Evolutionary conservation across 53 echinoderm and acorn worm genomes (phyloP).

Genomic region (Actinopyga echinites): DNA sequence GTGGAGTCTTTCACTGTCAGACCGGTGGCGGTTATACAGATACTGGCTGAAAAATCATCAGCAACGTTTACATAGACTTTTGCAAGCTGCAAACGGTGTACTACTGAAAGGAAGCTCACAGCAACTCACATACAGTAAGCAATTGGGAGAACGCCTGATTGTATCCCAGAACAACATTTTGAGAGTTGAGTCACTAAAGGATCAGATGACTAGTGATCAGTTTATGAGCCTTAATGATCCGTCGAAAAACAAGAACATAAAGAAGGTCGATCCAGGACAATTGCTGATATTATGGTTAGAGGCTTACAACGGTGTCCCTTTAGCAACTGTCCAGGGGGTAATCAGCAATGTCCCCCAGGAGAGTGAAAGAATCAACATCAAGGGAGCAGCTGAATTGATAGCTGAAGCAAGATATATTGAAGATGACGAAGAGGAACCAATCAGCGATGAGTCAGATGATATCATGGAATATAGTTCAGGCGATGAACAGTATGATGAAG

Average conservation of each 20-base stretch:
- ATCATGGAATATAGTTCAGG: conserved; percentile 7
- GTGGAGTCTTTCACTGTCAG: conserved; percentile 35
- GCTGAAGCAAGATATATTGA: conserved; percentile 60
- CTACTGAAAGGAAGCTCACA: background rate
- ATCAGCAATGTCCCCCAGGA: background rate
- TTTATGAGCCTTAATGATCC: background rate
- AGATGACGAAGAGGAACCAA: conserved; percentile 44
- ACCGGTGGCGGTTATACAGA: conserved; percentile 75
- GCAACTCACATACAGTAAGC: background rate
- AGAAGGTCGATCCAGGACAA: background rate
- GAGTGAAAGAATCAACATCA: conserved; percentile 51
- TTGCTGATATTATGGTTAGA: background rate
- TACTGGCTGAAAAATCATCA: conserved; percentile 52
- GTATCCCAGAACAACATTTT: background rate
- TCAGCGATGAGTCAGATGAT: background rate
- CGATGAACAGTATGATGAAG: conserved; percentile 35
- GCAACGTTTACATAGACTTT: background rate
- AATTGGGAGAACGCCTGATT: background rate
- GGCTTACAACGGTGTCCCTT: conserved; percentile 2
- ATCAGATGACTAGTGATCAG: background rate
- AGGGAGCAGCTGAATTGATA: conserved; percentile 62
- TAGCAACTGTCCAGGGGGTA: background rate
- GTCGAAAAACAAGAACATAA: background rate
- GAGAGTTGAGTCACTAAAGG: background rate
- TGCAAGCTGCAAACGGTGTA: background rate